These are phyloP conservation scores for Dasypogon diadema DNA, from an alignment of 2,888 invertebrate species.

Conservation along the genomic window DNA sequence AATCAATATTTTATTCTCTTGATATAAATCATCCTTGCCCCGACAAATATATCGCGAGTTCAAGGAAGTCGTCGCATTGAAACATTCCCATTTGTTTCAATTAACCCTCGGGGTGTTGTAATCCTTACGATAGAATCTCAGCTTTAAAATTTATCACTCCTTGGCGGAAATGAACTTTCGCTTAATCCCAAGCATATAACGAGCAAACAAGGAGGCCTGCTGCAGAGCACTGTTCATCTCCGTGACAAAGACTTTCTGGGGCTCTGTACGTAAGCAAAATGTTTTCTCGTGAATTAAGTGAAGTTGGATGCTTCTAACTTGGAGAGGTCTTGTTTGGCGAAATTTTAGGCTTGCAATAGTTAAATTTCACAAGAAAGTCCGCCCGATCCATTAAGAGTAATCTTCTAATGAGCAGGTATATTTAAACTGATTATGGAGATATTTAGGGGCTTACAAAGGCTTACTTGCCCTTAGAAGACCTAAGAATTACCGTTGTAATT, in stretches of 20 bases:
- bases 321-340: background rate
- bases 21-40: no score
- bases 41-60: background rate
- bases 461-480: background rate
- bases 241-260: slow-evolving; percentile 2
- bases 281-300: slow-evolving; percentile 13
- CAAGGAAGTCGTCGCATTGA: slow-evolving; percentile 12
- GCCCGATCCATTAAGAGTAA: slow-evolving; percentile 8
- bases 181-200: slow-evolving; percentile 25
- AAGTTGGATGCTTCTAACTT: background rate
- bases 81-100: slow-evolving; percentile 50
- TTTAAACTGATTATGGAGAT: slow-evolving; percentile 5
- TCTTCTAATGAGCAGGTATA: slow-evolving; percentile 20
- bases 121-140: slow-evolving; percentile 40
- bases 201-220: slow-evolving; percentile 7
- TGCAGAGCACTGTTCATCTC: background rate
- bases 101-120: slow-evolving; percentile 49
- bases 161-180: slow-evolving; percentile 40
- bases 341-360: slow-evolving; percentile 29
- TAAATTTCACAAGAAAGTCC: slow-evolving; percentile 5
- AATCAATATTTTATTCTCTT: no score
- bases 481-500: slow-evolving; percentile 1
- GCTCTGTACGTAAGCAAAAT: background rate
- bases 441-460: slow-evolving; percentile 2
- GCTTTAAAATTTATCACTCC: slow-evolving; percentile 49